A percentile compares a stretch with the other conserved stretches of the same genome.
phyloP scores from a whole-genome alignment of 2,888 invertebrate species.

The Imbricaverruca yamaguchii region DNA sequence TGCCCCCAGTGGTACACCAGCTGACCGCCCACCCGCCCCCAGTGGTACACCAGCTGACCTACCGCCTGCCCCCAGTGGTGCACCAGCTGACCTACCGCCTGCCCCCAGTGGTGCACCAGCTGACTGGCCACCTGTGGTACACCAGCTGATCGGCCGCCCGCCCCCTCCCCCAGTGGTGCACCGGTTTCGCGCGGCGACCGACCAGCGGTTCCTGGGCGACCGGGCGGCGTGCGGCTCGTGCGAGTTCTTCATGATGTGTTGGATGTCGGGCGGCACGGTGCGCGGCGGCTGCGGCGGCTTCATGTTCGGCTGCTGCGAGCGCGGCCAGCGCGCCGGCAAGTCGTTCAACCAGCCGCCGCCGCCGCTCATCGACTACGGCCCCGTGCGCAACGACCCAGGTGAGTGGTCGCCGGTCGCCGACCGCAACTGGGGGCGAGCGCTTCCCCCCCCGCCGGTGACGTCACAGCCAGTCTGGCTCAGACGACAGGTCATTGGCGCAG shows the following conservation, averaged over 20 bases:
- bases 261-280: conserved; percentile 78
- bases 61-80: no score
- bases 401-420: conserved; percentile 43
- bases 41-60: no score
- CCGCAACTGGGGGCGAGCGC: not conserved
- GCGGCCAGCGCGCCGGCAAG: conserved; percentile 38
- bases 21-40: no score
- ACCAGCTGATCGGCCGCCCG: no score
- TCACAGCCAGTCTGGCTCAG: no score
- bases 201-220: conserved; percentile 35
- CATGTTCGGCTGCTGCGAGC: conserved; percentile 78
- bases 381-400: conserved; percentile 70
- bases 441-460: no score
- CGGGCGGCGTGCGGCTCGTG: conserved; percentile 58
- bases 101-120: no score
- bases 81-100: no score
- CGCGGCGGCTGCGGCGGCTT: conserved; percentile 73
- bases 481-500: no score
- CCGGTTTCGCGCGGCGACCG: not conserved
- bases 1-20: not conserved
- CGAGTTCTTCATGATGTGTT: conserved; percentile 85
- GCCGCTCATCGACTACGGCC: conserved; percentile 56
- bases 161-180: not conserved
- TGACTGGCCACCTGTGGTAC: no score
- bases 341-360: conserved; percentile 34